phyloP scores from a whole-genome alignment of 2,113 vertebrate species.

The Balaeniceps rex region DNA sequence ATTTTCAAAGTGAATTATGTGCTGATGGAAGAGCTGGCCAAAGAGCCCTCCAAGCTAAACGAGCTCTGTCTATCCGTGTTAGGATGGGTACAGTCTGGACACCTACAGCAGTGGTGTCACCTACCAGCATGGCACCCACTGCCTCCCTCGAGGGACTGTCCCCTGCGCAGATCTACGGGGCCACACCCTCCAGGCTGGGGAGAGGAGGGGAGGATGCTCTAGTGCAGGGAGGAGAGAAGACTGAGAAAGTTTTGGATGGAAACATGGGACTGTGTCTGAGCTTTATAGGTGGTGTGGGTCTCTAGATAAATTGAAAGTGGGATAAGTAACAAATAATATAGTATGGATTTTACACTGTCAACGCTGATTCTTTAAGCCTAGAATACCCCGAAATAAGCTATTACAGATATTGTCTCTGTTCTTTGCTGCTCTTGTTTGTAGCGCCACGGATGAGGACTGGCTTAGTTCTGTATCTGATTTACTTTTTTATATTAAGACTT shows the following conservation, averaged over 20 bases:
- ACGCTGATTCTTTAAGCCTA: neutral
- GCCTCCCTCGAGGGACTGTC: neutral
- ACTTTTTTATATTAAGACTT: neutral
- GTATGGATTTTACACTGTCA: neutral
- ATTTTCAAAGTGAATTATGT: neutral
- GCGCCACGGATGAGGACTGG: neutral
- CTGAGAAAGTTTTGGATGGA: neutral
- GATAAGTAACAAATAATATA: neutral
- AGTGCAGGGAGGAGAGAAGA: neutral
- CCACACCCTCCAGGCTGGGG: neutral
- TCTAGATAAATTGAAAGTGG: neutral
- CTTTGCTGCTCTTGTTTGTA: neutral
- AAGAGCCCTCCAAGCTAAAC: neutral
- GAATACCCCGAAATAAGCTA: neutral
- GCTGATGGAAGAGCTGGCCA: neutral
- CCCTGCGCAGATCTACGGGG: fast-evolving
- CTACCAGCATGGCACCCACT: fast-evolving
- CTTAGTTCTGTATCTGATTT: neutral
- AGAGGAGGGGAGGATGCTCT: neutral
- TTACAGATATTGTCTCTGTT: neutral
- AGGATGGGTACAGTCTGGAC: neutral
- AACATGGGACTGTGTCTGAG: neutral
- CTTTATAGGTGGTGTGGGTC: neutral
- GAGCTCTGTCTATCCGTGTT: neutral
- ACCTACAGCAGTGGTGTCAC: neutral